Evolutionary conservation across 2,113 vertebrate genomes (phyloP).

Genomic region (Laticauda laticaudata): DNA sequence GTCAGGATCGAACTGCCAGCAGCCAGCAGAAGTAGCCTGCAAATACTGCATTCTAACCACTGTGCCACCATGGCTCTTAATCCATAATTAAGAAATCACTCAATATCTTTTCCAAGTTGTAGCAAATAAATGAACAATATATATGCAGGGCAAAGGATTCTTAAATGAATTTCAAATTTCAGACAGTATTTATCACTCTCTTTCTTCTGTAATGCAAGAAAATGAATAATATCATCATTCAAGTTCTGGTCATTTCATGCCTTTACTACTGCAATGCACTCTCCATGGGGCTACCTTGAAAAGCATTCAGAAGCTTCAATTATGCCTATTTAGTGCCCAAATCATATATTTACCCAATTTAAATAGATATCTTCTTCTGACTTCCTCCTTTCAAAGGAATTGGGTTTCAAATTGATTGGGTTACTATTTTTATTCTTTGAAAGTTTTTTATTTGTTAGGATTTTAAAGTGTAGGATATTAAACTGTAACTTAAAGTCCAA

Average conservation of each 20-base stretch:
- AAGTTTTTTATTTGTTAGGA: not conserved
- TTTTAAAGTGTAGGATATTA: too few species aligned
- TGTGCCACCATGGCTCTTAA: too few species aligned
- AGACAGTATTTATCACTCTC: conserved; percentile 1
- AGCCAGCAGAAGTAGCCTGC: too few species aligned
- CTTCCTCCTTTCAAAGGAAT: too few species aligned
- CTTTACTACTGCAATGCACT: not conserved
- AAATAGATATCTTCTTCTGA: too few species aligned
- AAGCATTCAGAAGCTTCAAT: not conserved
- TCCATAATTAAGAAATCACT: not conserved
- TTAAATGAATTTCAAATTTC: not conserved
- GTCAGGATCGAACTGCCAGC: too few species aligned
- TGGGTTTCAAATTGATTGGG: too few species aligned
- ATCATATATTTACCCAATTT: too few species aligned
- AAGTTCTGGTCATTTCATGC: not conserved
- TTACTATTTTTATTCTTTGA: not conserved
- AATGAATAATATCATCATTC: not conserved
- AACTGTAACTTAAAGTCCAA: too few species aligned
- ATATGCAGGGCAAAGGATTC: too few species aligned
- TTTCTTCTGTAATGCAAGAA: not conserved
- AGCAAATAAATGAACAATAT: not conserved
- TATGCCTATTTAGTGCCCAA: too few species aligned
- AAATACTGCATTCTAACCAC: too few species aligned
- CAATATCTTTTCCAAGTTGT: not conserved
- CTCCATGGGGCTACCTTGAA: not conserved